phyloP scores from a whole-genome alignment of 2,888 invertebrate genomes.

The Scaptomyza polygonia region DNA sequence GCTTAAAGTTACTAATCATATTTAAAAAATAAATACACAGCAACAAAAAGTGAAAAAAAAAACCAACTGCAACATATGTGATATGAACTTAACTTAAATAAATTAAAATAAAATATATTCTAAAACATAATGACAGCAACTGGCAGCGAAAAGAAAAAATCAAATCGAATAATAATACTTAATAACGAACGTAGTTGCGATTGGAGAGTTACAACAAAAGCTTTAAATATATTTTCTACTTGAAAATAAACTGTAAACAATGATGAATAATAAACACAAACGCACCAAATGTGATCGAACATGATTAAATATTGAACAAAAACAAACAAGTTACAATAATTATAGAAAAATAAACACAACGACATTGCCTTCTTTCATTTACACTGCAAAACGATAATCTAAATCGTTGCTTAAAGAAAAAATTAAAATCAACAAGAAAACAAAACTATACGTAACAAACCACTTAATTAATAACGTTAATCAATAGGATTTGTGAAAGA shows the following conservation, averaged over 20 bases:
- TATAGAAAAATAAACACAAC: constrained; percentile 49
- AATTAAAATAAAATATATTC: constrained; percentile 33
- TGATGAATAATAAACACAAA: constrained; percentile 50
- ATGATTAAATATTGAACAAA: constrained; percentile 26
- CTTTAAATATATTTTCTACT: constrained; percentile 75
- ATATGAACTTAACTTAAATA: constrained; percentile 56
- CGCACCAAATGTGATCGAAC: constrained; percentile 75
- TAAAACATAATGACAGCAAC: constrained; percentile 40
- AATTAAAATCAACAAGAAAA: not conserved
- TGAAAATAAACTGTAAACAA: constrained; percentile 31
- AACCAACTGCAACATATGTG: constrained; percentile 69
- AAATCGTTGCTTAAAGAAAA: constrained; percentile 40
- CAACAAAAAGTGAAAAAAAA: constrained; percentile 21
- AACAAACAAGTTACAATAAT: constrained; percentile 46
- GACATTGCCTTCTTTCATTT: constrained; percentile 74
- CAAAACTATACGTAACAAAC: not conserved
- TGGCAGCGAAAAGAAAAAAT: constrained; percentile 30
- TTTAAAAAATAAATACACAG: constrained; percentile 12
- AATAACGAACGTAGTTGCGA: constrained; percentile 29
- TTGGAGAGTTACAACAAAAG: constrained; percentile 50
- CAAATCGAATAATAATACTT: constrained; percentile 24
- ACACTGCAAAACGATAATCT: constrained; percentile 43
- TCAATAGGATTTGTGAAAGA: constrained; percentile 27
- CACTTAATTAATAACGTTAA: constrained; percentile 20
- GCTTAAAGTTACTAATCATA: constrained; percentile 45